Base-by-base conservation (phyloP, 2,113 vertebrate genomes). In the Gavialis gangeticus region DNA sequence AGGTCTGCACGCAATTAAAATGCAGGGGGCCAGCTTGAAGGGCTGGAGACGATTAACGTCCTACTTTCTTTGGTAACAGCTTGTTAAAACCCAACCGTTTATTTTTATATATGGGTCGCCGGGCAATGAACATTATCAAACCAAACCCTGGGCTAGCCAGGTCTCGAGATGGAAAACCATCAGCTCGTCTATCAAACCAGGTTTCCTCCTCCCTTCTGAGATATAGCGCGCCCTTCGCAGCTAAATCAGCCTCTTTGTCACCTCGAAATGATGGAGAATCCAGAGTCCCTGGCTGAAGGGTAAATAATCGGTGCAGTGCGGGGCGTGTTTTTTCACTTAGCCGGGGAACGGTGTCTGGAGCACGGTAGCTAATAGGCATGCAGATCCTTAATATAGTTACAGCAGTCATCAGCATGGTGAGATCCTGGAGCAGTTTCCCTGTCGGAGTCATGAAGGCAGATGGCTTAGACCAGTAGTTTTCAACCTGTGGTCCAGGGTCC, bases 1-100 rank as follows among this genome's bases (percentile, higher is more conserved):
- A 58, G 59, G 30, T 84, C 95, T 95, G 93, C 82, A 94, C 93
- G 87, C 82, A 79, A n/a, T 90, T 85, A 85, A 62, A 16, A 76
- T 5, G 25, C 76, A 87, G 90, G 84, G 73, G 63, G 80, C 16
- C 90, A 85, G 81, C 94, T 87, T 9, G 79, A 64, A 92, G 71
- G 62, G 8, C 92, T 79, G 82, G 75, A 94, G 62, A 54, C 46
- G 76, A 24, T 96, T 84, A 82, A 94, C 46, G 77, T 3, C 46
- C 82, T 80, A 18, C 84, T 88, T 88, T 79, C 46, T 46, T 84
- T 0, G 56, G 90, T 34, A 88, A 83, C 25, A 66, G 90, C 12
- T 55, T 86, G 66, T 64, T 5, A 79, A 64, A 94, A 79, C 57
- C 17, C 5, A 19, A 17, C 86, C 25, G 57, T 76, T 93, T 76